Base-by-base conservation (phyloP, 2,797 vertebrate species). In the Sebastiscus albofasciatus region DNA sequence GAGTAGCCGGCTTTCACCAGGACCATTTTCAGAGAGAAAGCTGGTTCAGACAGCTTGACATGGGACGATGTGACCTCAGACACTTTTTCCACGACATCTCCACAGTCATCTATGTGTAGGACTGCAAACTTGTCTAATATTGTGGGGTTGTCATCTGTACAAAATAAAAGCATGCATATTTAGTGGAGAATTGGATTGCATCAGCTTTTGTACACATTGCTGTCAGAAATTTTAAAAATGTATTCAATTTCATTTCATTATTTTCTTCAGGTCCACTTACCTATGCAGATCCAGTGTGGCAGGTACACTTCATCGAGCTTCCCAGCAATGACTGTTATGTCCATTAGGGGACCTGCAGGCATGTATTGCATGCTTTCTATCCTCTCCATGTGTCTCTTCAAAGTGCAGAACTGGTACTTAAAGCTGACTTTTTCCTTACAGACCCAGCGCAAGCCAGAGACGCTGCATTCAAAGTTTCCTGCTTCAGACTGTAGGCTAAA, bases 211-310 rank as follows among this genome's bases (percentile, higher is more conserved):
- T 3, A 29, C 26, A 27, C 56, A 58, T n/a, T 1, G 56, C 26
- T 29, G 3, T 31, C 18, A 29, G 56, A 16, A 27, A 20, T 60
- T 5, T 58, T 0, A 16, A 42, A 20, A 59, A 7, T 0, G 2
- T 6, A 1, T 56, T 13, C 3, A 8, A 42, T 58, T 16, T 34
- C 0, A 59, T 59, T 10, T 52, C 49, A 18, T 46, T 46, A n/a
- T 33, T 62, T 26, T 36, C 6, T 36, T 62, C 11, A 62, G 14
- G 34, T 64, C 61, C 34, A 39, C 61, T 24, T 39, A 64, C 61
- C 61, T 22, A 39, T 79, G 68, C 72, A 79, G 68, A 87, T 56
- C 79, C 79, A 84, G 75, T 88, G 85, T 6, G 69, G 72, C 55
- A 87, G 68, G n/a, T 79, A 2, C 0, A 72, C 82, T 49, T 79